Evolutionary conservation across 2,888 invertebrate genomes (phyloP).

Genomic region (Luperina testacea): DNA sequence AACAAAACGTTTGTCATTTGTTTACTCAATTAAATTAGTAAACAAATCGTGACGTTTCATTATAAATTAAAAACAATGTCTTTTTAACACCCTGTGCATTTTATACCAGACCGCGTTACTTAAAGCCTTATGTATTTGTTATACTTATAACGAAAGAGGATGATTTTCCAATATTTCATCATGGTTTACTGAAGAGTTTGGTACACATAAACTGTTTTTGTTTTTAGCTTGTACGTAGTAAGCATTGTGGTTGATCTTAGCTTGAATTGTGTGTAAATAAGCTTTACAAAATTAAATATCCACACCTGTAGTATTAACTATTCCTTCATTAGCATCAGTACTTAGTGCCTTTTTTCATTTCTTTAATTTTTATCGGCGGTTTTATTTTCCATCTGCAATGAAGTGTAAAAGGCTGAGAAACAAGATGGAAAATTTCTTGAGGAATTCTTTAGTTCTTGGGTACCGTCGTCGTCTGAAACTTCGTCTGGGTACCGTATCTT

Average conservation of each 20-base stretch:
- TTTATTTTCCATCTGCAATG: background rate
- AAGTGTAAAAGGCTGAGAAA: slow-evolving; percentile 5
- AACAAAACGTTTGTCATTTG: background rate
- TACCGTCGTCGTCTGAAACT: background rate
- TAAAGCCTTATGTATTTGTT: background rate
- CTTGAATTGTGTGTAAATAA: background rate
- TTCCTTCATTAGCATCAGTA: slow-evolving; percentile 14
- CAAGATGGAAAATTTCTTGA: slow-evolving; percentile 16
- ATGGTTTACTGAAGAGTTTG: background rate
- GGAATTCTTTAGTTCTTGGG: slow-evolving; percentile 5
- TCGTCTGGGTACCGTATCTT: slow-evolving; percentile 17
- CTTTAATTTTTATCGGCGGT: no score
- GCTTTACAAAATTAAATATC: background rate
- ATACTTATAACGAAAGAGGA: slow-evolving; percentile 6
- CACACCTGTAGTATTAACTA: slow-evolving; percentile 3
- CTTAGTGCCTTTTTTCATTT: background rate
- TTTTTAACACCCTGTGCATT: background rate
- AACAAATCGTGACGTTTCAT: slow-evolving; percentile 6
- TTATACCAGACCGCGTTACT: background rate
- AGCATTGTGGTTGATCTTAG: slow-evolving; percentile 15
- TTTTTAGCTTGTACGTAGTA: slow-evolving; percentile 5
- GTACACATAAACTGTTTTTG: slow-evolving; percentile 10
- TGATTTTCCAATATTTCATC: slow-evolving; percentile 8
- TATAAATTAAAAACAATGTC: background rate
- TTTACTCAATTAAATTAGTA: background rate